These are phyloP conservation scores for Redunca redunca DNA, from an alignment of 2,113 vertebrate species.

Conservation along the genomic window DNA sequence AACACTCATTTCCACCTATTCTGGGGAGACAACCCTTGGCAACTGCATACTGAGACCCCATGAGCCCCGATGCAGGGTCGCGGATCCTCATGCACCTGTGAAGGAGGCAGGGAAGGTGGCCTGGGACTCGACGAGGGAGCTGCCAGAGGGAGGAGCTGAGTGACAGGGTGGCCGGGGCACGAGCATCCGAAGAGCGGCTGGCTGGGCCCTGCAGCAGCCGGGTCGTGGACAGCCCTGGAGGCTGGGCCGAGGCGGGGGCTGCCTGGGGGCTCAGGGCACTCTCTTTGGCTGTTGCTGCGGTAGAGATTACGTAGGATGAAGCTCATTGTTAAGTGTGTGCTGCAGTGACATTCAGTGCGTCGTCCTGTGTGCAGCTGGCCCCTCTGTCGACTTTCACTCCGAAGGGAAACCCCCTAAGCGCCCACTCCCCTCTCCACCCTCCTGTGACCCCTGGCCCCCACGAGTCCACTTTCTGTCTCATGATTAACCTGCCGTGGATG, in stretches of 20 bases:
- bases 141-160: background rate
- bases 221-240: too few species aligned
- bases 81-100: background rate
- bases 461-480: background rate
- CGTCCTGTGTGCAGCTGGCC: background rate
- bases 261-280: fast-evolving
- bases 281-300: background rate
- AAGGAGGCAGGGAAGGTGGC: background rate
- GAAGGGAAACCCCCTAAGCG: background rate
- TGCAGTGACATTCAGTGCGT: background rate
- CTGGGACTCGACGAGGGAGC: background rate
- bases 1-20: fast-evolving
- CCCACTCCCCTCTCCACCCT: fast-evolving
- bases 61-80: background rate
- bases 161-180: background rate
- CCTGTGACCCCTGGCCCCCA: background rate
- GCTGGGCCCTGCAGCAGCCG: background rate
- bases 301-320: background rate
- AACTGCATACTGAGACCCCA: fast-evolving
- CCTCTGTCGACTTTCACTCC: background rate
- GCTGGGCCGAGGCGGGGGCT: background rate
- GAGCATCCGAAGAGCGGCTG: background rate
- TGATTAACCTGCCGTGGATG: background rate
- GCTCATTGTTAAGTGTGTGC: too few species aligned
- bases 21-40: background rate